These are phyloP conservation scores for Incurvaria masculella DNA, from an alignment of 2,888 invertebrate species.

Conservation along the genomic window DNA sequence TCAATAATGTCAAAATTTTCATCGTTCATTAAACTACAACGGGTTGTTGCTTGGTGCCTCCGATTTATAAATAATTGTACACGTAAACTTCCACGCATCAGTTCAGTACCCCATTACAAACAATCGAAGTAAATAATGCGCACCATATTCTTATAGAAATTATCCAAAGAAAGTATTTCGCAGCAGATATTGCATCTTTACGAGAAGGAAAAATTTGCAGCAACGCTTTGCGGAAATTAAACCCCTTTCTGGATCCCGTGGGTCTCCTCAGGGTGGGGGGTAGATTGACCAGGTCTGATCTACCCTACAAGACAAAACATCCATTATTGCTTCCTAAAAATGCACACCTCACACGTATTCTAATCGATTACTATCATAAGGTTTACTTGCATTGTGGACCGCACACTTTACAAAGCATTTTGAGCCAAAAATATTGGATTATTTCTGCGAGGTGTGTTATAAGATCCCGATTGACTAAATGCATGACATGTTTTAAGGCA, in stretches of 20 bases:
- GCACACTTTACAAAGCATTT: background rate
- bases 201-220: background rate
- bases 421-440: background rate
- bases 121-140: background rate
- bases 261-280: constrained; percentile 20
- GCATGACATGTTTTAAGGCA: background rate
- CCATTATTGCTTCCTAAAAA: background rate
- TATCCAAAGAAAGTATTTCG: background rate
- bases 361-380: background rate
- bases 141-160: background rate
- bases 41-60: background rate
- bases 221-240: background rate
- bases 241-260: background rate
- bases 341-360: background rate
- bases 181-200: background rate
- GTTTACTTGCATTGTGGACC: background rate
- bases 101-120: background rate
- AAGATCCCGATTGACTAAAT: background rate
- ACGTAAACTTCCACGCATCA: background rate
- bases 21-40: background rate
- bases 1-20: background rate
- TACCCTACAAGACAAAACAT: background rate
- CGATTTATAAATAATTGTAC: background rate
- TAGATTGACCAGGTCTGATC: background rate
- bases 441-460: background rate